Conservation (phyloP, 2,888 invertebrate genomes). For the Neelides folsomi region DNA sequence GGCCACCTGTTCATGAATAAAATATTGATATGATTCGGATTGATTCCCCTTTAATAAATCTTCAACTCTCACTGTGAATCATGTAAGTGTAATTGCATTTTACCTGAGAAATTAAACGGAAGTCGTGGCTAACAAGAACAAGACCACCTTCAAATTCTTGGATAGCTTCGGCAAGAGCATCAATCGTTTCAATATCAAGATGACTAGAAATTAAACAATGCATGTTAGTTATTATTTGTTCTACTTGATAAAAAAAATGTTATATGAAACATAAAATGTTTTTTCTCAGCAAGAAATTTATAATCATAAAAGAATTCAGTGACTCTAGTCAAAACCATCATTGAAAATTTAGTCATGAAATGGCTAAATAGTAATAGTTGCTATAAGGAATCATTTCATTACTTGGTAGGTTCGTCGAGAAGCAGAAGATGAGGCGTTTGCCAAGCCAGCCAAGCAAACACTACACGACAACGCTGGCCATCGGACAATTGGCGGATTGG, state of each 20-base stretch:
- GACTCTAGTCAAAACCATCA: too few species aligned
- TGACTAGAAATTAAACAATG: conserved; percentile 44
- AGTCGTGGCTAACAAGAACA: conserved; percentile 99
- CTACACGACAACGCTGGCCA: conserved; percentile 95
- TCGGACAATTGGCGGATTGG: conserved; percentile 90
- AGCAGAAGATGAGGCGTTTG: conserved; percentile 85
- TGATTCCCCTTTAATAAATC: neutral
- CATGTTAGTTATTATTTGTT: too few species aligned
- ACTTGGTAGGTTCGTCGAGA: conserved; percentile 30
- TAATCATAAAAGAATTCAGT: too few species aligned
- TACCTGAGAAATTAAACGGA: conserved; percentile 95
- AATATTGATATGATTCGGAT: neutral
- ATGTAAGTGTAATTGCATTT: conserved; percentile 14
- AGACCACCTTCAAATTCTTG: conserved; percentile 97
- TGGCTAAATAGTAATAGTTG: too few species aligned
- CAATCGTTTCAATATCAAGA: conserved; percentile 95
- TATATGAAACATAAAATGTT: too few species aligned
- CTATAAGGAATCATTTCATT: too few species aligned
- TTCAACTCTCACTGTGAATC: neutral
- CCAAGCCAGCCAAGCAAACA: conserved; percentile 97
- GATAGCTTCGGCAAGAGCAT: conserved; percentile 92
- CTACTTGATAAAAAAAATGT: too few species aligned
- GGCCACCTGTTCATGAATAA: conserved; percentile 59
- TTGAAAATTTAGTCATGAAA: too few species aligned
- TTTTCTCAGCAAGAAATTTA: too few species aligned